phyloP scores from a whole-genome alignment of 2,888 invertebrate species.

The Rhingia campestris region DNA sequence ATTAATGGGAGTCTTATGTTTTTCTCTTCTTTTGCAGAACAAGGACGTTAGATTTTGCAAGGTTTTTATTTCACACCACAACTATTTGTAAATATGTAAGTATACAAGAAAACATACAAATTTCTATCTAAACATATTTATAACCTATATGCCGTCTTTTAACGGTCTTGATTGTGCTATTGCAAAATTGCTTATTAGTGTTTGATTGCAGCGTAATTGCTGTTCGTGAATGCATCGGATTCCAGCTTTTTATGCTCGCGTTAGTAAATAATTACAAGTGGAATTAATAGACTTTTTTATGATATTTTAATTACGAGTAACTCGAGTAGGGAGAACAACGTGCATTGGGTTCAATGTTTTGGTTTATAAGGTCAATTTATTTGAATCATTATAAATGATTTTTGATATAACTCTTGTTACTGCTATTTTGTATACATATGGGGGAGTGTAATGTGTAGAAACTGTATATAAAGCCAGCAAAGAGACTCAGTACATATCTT shows the following conservation, averaged over 20 bases:
- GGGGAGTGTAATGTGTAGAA: too few species aligned
- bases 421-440: too few species aligned
- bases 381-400: too few species aligned
- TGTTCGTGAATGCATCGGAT: conserved; percentile 1
- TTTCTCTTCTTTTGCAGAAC: conserved; percentile 56
- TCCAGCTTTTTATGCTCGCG: neutral
- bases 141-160: neutral
- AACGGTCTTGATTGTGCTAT: neutral
- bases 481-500: too few species aligned
- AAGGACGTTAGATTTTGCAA: conserved; percentile 67
- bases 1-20: conserved; percentile 48
- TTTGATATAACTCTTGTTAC: too few species aligned
- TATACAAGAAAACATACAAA: neutral
- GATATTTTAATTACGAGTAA: neutral
- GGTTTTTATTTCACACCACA: conserved; percentile 53
- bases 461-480: too few species aligned
- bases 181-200: neutral
- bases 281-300: neutral
- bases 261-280: neutral
- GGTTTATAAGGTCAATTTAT: too few species aligned
- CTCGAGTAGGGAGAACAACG: neutral
- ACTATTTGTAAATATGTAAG: conserved; percentile 61
- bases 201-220: neutral
- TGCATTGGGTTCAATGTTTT: too few species aligned
- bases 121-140: neutral